These are phyloP conservation scores for Hycleus cichorii DNA, from an alignment of 1,140 invertebrate genomes.

Conservation along the genomic window DNA sequence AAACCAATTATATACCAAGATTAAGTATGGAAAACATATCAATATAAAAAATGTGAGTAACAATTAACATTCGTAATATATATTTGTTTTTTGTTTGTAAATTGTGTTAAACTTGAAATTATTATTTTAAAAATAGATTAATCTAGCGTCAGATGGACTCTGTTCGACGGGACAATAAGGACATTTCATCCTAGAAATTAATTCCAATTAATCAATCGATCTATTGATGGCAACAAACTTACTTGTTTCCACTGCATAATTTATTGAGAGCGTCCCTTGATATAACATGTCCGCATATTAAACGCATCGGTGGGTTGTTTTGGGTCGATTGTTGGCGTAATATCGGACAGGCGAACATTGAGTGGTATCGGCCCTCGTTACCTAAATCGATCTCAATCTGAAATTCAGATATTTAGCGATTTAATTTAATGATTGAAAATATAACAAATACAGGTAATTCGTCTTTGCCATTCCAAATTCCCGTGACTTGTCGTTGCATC, in stretches of 20 bases:
- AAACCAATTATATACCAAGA: slow-evolving; percentile 20
- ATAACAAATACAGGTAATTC: slow-evolving; percentile 73
- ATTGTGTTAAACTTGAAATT: too few relatives aligned
- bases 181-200: slow-evolving; percentile 82
- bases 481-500: slow-evolving; percentile 88
- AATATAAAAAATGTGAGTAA: slow-evolving; percentile 18
- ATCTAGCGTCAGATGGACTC: slow-evolving; percentile 81
- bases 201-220: not conserved
- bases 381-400: slow-evolving; percentile 90
- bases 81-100: too few relatives aligned
- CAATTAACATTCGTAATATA: slow-evolving; percentile 1
- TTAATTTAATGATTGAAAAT: not conserved
- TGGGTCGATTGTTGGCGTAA: slow-evolving; percentile 93
- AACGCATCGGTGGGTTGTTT: slow-evolving; percentile 92
- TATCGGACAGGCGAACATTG: slow-evolving; percentile 97
- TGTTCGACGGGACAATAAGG: slow-evolving; percentile 98
- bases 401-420: slow-evolving; percentile 27
- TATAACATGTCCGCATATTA: slow-evolving; percentile 97
- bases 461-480: slow-evolving; percentile 92
- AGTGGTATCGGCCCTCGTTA: slow-evolving; percentile 85
- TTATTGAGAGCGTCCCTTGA: slow-evolving; percentile 94
- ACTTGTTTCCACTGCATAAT: slow-evolving; percentile 89
- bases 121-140: slow-evolving; percentile 76
- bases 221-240: slow-evolving; percentile 36
- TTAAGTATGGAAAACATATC: slow-evolving; percentile 10